phyloP scores from a whole-genome alignment of 2,113 vertebrate genomes.

The Andinoacara biseriatus region DNA sequence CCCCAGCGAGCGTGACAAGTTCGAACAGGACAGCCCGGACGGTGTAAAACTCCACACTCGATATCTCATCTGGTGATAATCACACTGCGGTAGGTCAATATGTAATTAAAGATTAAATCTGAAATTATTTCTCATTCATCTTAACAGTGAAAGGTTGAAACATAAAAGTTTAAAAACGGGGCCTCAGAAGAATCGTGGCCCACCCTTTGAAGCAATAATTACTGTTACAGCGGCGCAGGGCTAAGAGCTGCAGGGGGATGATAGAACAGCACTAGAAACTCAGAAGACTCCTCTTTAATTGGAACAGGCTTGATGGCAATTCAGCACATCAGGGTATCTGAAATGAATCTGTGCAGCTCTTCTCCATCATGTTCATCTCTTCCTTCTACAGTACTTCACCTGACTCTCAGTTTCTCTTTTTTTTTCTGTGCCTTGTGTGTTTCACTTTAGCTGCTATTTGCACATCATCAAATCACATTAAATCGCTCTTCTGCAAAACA shows the following conservation, averaged over 20 bases:
- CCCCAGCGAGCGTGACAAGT: conserved; percentile 25
- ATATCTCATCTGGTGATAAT: conserved; percentile 47
- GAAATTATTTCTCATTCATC: conserved; percentile 77
- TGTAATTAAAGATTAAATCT: conserved; percentile 78
- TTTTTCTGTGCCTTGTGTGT: not conserved
- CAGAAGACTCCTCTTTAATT: conserved; percentile 68
- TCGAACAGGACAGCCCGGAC: conserved; percentile 15
- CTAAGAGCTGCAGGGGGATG: conserved; percentile 61
- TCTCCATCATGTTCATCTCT: conserved; percentile 15
- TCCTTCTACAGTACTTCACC: conserved; percentile 5
- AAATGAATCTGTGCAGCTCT: conserved; percentile 35
- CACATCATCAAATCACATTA: conserved; percentile 8
- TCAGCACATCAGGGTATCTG: conserved; percentile 39
- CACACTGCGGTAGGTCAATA: conserved; percentile 54
- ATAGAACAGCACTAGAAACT: conserved; percentile 58
- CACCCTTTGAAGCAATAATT: conserved; percentile 81
- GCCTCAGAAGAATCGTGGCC: conserved; percentile 67
- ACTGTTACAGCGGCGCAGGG: conserved; percentile 58
- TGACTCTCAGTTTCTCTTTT: not conserved
- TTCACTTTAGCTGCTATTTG: not conserved
- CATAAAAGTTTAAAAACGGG: conserved; percentile 75
- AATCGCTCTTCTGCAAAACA: conserved; percentile 30
- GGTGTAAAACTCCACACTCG: conserved; percentile 21
- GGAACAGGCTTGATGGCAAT: conserved; percentile 49
- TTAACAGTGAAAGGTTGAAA: conserved; percentile 71